These are phyloP conservation scores for Lasaia peninsularis DNA, from an alignment of 1,140 invertebrate species.

Conservation along the genomic window DNA sequence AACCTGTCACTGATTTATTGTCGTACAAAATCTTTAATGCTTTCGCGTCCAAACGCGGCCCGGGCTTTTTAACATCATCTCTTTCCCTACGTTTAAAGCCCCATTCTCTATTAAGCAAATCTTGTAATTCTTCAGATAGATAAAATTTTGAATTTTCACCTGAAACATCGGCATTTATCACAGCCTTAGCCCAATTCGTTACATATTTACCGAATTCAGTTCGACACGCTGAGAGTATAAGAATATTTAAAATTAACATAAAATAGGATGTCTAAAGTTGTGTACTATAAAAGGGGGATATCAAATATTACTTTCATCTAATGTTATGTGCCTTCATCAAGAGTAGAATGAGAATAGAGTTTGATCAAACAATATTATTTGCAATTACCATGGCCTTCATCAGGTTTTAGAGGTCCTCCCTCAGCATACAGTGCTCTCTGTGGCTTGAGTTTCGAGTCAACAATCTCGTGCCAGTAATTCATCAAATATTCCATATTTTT, in stretches of 20 bases:
- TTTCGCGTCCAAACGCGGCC: constrained; percentile 83
- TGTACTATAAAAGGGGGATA: neutral
- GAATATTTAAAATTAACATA: constrained; percentile 2
- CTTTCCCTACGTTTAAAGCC: constrained; percentile 91
- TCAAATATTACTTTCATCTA: neutral
- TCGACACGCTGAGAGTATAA: constrained; percentile 7
- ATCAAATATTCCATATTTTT: constrained; percentile 64
- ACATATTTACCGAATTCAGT: constrained; percentile 1
- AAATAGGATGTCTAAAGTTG: constrained; percentile 3
- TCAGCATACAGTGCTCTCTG: constrained; percentile 57
- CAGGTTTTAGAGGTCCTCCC: constrained; percentile 58
- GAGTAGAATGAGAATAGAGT: neutral
- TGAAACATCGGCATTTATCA: constrained; percentile 69
- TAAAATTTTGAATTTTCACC: constrained; percentile 73
- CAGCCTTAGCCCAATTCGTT: constrained; percentile 36
- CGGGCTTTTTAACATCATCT: constrained; percentile 96
- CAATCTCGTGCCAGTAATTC: constrained; percentile 58
- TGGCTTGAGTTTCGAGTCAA: constrained; percentile 50
- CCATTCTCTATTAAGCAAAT: constrained; percentile 78
- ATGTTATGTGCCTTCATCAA: constrained; percentile 6
- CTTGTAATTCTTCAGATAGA: constrained; percentile 71
- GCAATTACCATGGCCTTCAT: constrained; percentile 52
- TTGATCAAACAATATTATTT: neutral
- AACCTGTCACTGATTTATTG: constrained; percentile 73
- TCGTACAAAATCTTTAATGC: constrained; percentile 65